Percentiles rank a stretch among this genome's conserved stretches.
Evolutionary conservation across 2,113 vertebrate species (phyloP).

Genomic region (Butastur rufipennis): DNA sequence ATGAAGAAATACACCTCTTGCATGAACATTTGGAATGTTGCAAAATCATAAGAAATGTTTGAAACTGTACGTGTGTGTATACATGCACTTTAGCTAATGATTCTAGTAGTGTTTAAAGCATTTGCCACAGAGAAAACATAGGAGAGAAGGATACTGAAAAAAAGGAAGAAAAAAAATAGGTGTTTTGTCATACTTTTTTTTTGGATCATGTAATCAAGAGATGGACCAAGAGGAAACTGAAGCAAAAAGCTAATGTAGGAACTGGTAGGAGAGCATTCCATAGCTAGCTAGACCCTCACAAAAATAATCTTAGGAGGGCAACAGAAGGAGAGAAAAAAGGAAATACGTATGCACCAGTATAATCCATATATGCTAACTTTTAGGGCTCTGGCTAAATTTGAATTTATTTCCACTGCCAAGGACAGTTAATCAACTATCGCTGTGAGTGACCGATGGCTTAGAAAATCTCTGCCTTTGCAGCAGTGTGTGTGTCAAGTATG

Average conservation of each 20-base stretch:
- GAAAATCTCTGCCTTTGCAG: neutral
- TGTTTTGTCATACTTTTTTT: neutral
- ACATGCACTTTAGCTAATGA: neutral
- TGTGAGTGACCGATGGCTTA: neutral
- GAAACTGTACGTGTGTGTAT: neutral
- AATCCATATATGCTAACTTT: neutral
- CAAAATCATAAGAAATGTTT: neutral
- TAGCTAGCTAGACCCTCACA: neutral
- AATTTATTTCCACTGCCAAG: neutral
- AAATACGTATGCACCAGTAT: neutral
- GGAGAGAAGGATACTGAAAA: neutral
- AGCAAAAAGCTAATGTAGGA: neutral
- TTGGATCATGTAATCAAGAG: neutral
- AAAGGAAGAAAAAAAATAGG: fast-evolving
- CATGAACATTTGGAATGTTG: neutral
- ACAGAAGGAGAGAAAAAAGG: neutral
- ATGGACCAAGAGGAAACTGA: neutral
- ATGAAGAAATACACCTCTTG: neutral
- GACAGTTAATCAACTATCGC: neutral
- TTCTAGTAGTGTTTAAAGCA: neutral
- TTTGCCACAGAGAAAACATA: neutral
- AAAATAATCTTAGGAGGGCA: neutral
- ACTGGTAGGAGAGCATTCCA: neutral
- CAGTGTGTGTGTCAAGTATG: neutral
- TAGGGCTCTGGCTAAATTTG: neutral